These are phyloP conservation scores for Ditylenchus weischeri DNA, from an alignment of 2,888 invertebrate species.

Conservation along the genomic window DNA sequence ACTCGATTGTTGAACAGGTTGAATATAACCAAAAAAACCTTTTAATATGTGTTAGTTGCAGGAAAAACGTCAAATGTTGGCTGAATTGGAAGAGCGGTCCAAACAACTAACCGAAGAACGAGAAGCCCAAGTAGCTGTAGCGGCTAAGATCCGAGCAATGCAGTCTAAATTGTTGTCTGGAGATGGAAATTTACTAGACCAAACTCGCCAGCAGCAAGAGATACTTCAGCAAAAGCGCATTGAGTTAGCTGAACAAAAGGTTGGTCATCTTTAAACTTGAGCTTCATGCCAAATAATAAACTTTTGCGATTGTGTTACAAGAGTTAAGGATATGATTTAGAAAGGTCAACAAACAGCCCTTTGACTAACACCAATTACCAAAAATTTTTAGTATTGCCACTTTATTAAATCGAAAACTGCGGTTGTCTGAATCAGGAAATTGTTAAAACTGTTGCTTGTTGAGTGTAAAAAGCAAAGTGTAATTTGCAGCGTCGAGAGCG, in stretches of 20 bases:
- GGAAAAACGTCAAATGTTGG: conserved; percentile 65
- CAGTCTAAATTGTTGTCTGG: conserved; percentile 84
- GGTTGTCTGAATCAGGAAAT: background rate
- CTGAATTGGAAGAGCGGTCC: conserved; percentile 67
- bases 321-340: too few species aligned
- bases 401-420: too few species aligned
- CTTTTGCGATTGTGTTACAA: too few species aligned
- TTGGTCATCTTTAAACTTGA: conserved; percentile 43
- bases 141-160: conserved; percentile 65
- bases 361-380: too few species aligned
- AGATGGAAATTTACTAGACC: conserved; percentile 82
- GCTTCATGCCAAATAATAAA: too few species aligned
- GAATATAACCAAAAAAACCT: conserved; percentile 2
- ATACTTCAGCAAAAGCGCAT: conserved; percentile 78
- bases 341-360: too few species aligned
- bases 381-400: too few species aligned
- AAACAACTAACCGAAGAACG: conserved; percentile 59
- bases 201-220: conserved; percentile 87
- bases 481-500: conserved; percentile 66
- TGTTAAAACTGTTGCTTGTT: background rate
- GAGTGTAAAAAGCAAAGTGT: background rate
- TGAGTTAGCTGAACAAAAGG: conserved; percentile 85
- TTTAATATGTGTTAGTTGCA: conserved; percentile 34
- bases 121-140: conserved; percentile 44
- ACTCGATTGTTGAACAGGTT: conserved; percentile 59